Evolutionary conservation across 1,140 invertebrate species (phyloP).

Genomic region (Eumeta japonica): DNA sequence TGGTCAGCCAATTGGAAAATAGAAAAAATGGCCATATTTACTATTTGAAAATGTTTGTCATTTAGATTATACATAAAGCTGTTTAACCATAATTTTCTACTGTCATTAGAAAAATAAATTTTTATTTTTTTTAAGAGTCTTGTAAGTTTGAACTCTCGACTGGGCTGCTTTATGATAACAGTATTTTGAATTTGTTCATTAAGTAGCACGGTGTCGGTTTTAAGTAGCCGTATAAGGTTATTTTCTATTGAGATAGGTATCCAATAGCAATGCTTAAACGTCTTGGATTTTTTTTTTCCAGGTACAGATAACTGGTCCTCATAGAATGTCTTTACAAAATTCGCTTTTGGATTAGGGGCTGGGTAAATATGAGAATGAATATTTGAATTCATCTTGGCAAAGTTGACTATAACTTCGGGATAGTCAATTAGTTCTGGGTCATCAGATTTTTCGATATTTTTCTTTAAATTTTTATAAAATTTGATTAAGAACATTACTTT

Average conservation of each 20-base stretch:
- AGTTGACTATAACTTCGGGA: too few relatives aligned
- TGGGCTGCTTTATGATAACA: conserved; percentile 6
- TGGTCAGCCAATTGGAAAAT: conserved; percentile 28
- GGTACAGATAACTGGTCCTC: too few relatives aligned
- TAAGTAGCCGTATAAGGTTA: conserved; percentile 18
- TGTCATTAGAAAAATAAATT: conserved; percentile 33
- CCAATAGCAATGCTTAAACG: conserved; percentile 8
- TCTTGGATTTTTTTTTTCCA: conserved; percentile 15
- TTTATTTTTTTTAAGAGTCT: conserved; percentile 23
- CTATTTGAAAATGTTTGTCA: conserved; percentile 1
- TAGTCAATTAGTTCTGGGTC: too few relatives aligned
- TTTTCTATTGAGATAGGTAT: conserved; percentile 12
- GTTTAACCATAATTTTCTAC: conserved; percentile 17
- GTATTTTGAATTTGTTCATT: conserved; percentile 14
- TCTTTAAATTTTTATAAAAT: too few relatives aligned
- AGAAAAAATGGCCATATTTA: conserved; percentile 14
- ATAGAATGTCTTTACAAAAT: too few relatives aligned
- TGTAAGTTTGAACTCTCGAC: conserved; percentile 9
- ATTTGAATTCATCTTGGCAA: too few relatives aligned
- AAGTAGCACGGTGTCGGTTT: conserved; percentile 21
- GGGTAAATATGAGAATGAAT: too few relatives aligned
- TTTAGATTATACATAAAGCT: conserved; percentile 15
- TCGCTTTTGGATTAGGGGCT: too few relatives aligned
- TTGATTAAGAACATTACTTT: conserved; percentile 19
- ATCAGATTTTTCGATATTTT: too few relatives aligned